Base-by-base conservation (phyloP, 2,888 invertebrate genomes). In the Chymomyza procnemis region DNA sequence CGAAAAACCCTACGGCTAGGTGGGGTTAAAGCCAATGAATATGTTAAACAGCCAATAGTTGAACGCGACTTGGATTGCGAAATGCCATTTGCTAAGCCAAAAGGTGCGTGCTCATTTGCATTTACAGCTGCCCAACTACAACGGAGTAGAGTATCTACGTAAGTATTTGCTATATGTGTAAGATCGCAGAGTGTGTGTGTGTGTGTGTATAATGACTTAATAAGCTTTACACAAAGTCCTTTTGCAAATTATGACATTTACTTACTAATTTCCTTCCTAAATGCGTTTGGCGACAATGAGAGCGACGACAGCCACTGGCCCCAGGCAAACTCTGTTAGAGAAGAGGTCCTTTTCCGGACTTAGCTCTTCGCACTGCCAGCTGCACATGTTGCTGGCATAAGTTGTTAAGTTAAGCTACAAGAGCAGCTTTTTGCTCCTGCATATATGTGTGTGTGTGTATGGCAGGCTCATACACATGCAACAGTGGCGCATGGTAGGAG, bases 241-340 rank as follows among this genome's bases (percentile, higher is more conserved):
- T 71, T 77, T 70, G 75, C 85, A 82, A 82, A 82, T 82, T 87
- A 82, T 82, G 85, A 85, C 81, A 87, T 79, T 87, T 82, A 74
- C 85, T 68, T 79, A 82, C 81, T 82, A 82, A 82, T 82, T 82
- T 82, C 80, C 81, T 85, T 85, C 85, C 81, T 79, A 85, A 82
- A 82, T 85, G 80, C 87, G 80, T 87, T 82, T 52, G 75, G 71
- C 73, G 80, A 73, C 75, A 77, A 73, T 78, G 70, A 67, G 79
- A 48, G 62, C 54, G 54, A 54, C 54, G 54, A 54, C 54, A 54
- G 54, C 50, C 18, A 19, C 54, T 21, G 12, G 54, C 21, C 21
- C 5, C 22, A 54, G 19, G 54, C 19, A 54, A 21, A 54, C 14
- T 54, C 50, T 54, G 9, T 14, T 3, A 54, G 54, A 21, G 54